Base-by-base conservation (phyloP, 2,797 vertebrate genomes). In the Notamacropus eugenii region DNA sequence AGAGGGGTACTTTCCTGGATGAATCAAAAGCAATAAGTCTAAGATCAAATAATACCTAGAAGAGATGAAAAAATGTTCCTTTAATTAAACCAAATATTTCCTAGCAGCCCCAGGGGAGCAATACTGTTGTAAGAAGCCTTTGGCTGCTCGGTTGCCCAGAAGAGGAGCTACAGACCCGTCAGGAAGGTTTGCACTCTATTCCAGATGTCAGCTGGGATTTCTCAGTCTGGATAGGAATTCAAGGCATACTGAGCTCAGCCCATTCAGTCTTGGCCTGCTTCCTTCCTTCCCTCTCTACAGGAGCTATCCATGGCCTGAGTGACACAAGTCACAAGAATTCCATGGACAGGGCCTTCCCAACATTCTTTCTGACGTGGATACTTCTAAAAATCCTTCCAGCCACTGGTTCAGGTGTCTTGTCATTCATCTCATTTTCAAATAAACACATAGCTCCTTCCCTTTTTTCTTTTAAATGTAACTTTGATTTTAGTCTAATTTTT, bases 1-100 rank as follows among this genome's bases (percentile, higher is more conserved):
- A 82, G 74, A 82, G 74, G 40, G 74, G 74, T 46, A 24, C 40
- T 98, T 98, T 96, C 96, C 97, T 96, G 96, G 96, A 97, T 97
- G 50, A 0, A 91, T 97, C 96, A 19, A 55, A 93, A 97, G 97
- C 82, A 97, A 98, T 96, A 97, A 97, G 74, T 24, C n/a, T 82
- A 91, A 46, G 27, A 13, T 90, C 95, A 93, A 96, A 62, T 94
- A 96, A 97, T 0, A 16, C 31, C 96, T 0, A 67, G 91, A 93
- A 54, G 93, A 97, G 97, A 97, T 91, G 97, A 96, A 95, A 82
- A 96, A 98, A 97, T 54, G 91, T 67, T 91, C 96, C 90, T 97
- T 97, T 98, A 97, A 98, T 98, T 98, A 98, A 98, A 98, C 9
- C 93, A 55, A 95, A 97, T 0, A 29, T 94, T 54, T 95, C 97